Evolutionary conservation across 2,888 invertebrate species (phyloP), one percentile per base, ranked within the genome.

Genomic region (Sabatieria punctata): DNA sequence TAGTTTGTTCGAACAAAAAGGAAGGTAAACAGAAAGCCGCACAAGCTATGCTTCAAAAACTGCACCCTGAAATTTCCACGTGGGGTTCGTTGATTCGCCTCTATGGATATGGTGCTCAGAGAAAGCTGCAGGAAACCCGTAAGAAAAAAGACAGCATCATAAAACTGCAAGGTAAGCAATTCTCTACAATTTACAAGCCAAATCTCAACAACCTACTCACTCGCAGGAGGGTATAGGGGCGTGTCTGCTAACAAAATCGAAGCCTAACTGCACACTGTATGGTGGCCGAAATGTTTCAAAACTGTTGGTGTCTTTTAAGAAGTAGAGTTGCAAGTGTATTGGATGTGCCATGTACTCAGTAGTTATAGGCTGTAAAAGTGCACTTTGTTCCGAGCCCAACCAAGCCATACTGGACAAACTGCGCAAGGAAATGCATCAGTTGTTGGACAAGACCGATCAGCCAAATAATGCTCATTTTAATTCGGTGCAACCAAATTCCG

Each of bases 1-100:
- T 93, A 24, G 68, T 80, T n/a, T 89, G 91, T 67, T 82, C 84
- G 66, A 95, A 93, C 70, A 95, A 95, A 69, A 78, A 85, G 59
- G 86, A 86, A 53, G 95, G 93, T 4, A 93, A 93, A 66, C 95
- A 97, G 65, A 73, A 82, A 55, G 95, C 95, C 19, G 84, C 93
- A 3, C 95, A 97, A 69, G 79, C 82, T 8, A 86, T 95, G 56
- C 70, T 95, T 40, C 82, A 85, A 78, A 77, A 79, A 44, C 73
- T 97, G 25, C 95, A 95, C 72, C 93, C 95, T 0, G 52, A 57
- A 23, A 49, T 58, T 6, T 13, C 27, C 35, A 85, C 82, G 1
- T 93, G 93, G 88, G 93, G 93, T 45, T 86, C 91, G 0, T 73
- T 95, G 39, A 71, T 95, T 11, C 77, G 91, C 0, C 74, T 95